Conservation (phyloP, 2,888 invertebrate genomes). For the Myopa tessellatipennis region DNA sequence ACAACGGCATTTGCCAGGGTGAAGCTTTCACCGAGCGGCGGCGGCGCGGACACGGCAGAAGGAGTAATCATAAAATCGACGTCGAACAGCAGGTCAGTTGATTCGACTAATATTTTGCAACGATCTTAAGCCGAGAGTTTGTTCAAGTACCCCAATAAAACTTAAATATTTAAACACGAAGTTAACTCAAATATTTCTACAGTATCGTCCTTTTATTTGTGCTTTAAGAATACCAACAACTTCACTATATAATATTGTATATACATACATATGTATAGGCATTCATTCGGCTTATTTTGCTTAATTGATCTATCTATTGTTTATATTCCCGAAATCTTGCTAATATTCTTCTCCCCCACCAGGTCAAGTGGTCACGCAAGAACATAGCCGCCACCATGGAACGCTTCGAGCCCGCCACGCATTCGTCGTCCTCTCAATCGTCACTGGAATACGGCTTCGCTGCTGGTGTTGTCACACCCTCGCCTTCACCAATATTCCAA, state of each 20-base stretch:
- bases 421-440: constrained; percentile 60
- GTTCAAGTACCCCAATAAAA: not conserved
- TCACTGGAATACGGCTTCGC: constrained; percentile 65
- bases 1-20: constrained; percentile 50
- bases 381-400: constrained; percentile 77
- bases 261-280: too few relatives aligned
- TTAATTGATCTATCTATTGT: too few relatives aligned
- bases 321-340: not conserved
- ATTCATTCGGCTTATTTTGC: too few relatives aligned
- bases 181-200: not conserved
- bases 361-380: constrained; percentile 74
- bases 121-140: not conserved
- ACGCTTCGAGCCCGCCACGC: constrained; percentile 71
- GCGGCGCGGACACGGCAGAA: constrained; percentile 62
- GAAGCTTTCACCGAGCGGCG: constrained; percentile 64
- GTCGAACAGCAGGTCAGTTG: constrained; percentile 64
- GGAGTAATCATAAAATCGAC: constrained; percentile 67
- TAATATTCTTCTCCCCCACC: constrained; percentile 26
- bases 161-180: not conserved
- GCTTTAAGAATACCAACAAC: not conserved
- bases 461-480: constrained; percentile 63
- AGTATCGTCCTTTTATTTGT: not conserved
- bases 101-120: not conserved
- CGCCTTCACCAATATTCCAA: constrained; percentile 58
- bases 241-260: not conserved